A percentile compares a stretch with the other conserved stretches of the same genome.
Conservation (phyloP, 2,113 vertebrate species). For the Nipponia nippon region DNA sequence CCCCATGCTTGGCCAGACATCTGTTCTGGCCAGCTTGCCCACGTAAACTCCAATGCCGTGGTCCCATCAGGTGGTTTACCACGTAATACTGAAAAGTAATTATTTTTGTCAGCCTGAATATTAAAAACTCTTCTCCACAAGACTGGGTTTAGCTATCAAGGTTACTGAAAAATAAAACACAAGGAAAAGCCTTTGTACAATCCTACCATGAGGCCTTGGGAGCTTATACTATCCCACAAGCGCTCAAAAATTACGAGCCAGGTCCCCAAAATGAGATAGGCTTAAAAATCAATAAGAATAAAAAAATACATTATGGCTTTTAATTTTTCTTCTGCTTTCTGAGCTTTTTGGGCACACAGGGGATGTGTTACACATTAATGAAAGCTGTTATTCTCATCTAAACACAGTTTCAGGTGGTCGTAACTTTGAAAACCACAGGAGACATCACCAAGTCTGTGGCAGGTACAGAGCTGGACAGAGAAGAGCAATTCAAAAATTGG, state of each 20-base stretch:
- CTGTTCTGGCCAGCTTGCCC: background rate
- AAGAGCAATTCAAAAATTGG: background rate
- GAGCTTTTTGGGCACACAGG: constrained; percentile 34
- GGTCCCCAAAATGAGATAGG: constrained; percentile 30
- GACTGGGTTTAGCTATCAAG: constrained; percentile 26
- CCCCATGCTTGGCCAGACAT: background rate
- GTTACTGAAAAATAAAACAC: constrained; percentile 44
- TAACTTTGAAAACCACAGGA: constrained; percentile 27
- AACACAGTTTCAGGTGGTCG: constrained; percentile 39
- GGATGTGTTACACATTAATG: constrained; percentile 41
- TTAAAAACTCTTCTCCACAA: background rate
- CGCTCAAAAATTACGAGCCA: background rate
- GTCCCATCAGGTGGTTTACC: background rate
- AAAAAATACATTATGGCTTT: constrained; percentile 47
- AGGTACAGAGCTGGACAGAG: background rate
- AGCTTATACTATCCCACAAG: constrained; percentile 3
- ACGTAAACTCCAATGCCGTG: accelerated
- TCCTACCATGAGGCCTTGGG: background rate
- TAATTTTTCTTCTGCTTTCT: constrained; percentile 57
- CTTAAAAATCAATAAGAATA: constrained; percentile 66
- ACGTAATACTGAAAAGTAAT: background rate
- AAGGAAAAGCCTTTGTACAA: constrained; percentile 13
- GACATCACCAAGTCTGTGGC: background rate
- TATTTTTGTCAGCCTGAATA: constrained; percentile 21
- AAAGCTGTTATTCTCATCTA: constrained; percentile 55